Base-by-base conservation (phyloP, 92 coral and sea anemone genomes). In the Palythoa grandis region DNA sequence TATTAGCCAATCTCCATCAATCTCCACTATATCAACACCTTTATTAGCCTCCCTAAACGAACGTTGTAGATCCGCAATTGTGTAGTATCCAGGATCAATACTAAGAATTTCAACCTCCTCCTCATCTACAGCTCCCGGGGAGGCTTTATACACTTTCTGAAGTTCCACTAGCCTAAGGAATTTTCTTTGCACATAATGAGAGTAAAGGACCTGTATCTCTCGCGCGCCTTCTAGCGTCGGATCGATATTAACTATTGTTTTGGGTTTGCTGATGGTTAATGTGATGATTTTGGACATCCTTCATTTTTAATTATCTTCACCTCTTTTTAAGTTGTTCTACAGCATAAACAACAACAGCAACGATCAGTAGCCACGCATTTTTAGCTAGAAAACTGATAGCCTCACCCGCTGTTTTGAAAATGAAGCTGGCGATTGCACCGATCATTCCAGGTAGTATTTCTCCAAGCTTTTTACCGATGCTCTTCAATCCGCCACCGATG, bases 361-460 rank as follows among this genome's bases (percentile, higher is more conserved):
- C 89, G 5, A 86, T 86, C 10, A 80, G 58, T n/a, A 90, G 63
- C 92, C 89, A 90, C 2, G 92, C 89, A 82, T 90, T 61, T 48
- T 86, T 82, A 7, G 68, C 35, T 29, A 29, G 61, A 82, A 86
- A 90, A 17, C 87, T 80, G 5, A 90, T 73, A 6, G 24, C 92
- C 19, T 86, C 87, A 0, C 50, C 50, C 9, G 50, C 50, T 43
- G 50, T 43, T 43, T 43, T 43, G 50, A 43, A 43, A 43, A 43
- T 43, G 50, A 43, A 43, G 50, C 50, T 43, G 0, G 50, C 50
- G 6, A 43, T 43, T 43, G 50, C 50, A 43, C 50, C 50, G 9
- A 43, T 8, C 50, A 43, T 43, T 43, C 50, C 50, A 4, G 50
- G 50, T 4, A 43, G 50, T 43, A 43, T 43, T 4, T 43, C 50